Evolutionary conservation across 2,113 vertebrate genomes (phyloP).

Genomic region (Hippoglossus stenolepis): DNA sequence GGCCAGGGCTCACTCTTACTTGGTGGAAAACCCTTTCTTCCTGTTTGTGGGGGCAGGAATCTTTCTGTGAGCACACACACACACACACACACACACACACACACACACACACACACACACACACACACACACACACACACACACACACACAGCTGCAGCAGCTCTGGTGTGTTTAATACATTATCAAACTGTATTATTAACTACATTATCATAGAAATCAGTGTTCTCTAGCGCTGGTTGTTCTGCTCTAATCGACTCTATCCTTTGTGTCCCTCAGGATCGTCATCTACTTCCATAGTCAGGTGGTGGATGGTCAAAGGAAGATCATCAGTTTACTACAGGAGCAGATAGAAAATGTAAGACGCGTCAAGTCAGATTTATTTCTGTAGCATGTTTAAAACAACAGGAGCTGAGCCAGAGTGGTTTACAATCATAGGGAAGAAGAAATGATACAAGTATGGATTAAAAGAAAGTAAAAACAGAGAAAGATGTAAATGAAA

Average conservation of each 20-base stretch:
- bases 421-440: background rate
- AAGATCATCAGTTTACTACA: slow-evolving; percentile 88
- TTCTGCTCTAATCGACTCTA: background rate
- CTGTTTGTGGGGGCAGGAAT: slow-evolving; percentile 83
- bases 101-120: background rate
- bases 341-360: slow-evolving; percentile 91
- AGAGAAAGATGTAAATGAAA: background rate
- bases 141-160: background rate
- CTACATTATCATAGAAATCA: background rate
- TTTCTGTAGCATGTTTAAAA: background rate
- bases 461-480: background rate
- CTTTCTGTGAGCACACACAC: slow-evolving; percentile 86
- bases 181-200: background rate
- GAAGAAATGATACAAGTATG: background rate
- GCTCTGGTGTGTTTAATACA: background rate
- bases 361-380: slow-evolving; percentile 18
- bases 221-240: background rate
- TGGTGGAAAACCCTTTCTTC: slow-evolving; percentile 89
- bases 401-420: background rate
- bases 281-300: slow-evolving; percentile 91
- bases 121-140: background rate
- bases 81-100: background rate
- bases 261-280: slow-evolving; percentile 78
- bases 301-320: slow-evolving; percentile 90
- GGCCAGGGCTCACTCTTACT: slow-evolving; percentile 78